phyloP scores from a whole-genome alignment of 2,113 vertebrate species.

The Siniperca chuatsi region DNA sequence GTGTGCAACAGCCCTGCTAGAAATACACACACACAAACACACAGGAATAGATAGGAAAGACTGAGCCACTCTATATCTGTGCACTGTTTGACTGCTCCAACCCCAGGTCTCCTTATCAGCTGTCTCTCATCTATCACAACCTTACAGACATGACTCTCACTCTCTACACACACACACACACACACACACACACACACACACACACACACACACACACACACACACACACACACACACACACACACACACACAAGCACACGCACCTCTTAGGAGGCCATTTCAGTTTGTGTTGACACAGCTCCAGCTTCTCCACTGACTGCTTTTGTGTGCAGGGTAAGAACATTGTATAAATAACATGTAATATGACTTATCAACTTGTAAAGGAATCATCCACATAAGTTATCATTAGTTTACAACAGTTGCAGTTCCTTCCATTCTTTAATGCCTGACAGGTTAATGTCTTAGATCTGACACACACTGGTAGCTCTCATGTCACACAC shows the following conservation, averaged over 20 bases:
- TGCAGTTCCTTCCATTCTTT: slow-evolving; percentile 1
- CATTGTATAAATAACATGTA: slow-evolving; percentile 54
- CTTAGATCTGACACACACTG: slow-evolving; percentile 20
- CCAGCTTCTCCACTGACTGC: slow-evolving; percentile 52
- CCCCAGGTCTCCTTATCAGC: slow-evolving; percentile 77
- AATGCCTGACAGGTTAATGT: background rate
- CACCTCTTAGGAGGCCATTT: slow-evolving; percentile 40
- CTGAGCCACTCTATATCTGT: slow-evolving; percentile 64
- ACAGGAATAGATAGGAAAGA: slow-evolving; percentile 61
- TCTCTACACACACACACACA: slow-evolving; percentile 31
- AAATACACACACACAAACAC: slow-evolving; percentile 41
- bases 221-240: slow-evolving; percentile 31
- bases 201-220: slow-evolving; percentile 39
- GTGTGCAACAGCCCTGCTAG: slow-evolving; percentile 62
- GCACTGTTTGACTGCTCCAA: slow-evolving; percentile 73
- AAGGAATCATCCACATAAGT: slow-evolving; percentile 35
- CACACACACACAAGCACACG: slow-evolving; percentile 31
- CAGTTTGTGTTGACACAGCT: slow-evolving; percentile 46
- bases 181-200: slow-evolving; percentile 39
- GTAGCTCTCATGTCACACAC: slow-evolving; percentile 17
- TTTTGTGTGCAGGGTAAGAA: slow-evolving; percentile 40
- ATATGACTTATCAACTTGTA: slow-evolving; percentile 58
- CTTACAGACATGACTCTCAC: slow-evolving; percentile 59
- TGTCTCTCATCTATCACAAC: slow-evolving; percentile 72
- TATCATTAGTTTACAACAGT: slow-evolving; percentile 10